Base-by-base conservation (phyloP, 2,113 vertebrate species). In the Arvicanthis niloticus region DNA sequence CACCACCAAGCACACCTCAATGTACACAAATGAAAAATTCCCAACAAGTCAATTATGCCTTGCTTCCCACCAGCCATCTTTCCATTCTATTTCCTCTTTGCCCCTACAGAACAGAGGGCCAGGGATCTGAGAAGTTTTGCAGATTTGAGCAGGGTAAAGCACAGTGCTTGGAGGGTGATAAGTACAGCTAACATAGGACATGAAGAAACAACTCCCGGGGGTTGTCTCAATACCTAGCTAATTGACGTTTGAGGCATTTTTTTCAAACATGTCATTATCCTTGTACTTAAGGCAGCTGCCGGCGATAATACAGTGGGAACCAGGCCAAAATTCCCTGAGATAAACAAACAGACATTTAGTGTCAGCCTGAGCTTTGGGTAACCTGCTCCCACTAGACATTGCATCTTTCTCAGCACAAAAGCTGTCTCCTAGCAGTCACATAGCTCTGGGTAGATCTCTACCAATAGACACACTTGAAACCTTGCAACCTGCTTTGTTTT, bases 221-320 rank as follows among this genome's bases (percentile, higher is more conserved):
- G 90, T 93, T 97, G 75, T 96, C 80, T 98, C 88, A 92, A 88
- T 97, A 67, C 88, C 34, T 51, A 53, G 37, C 56, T 97, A 96
- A 97, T 96, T 97, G 95, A 97, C 2, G 34, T 91, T 95, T 95
- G 91, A 96, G 77, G 90, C 85, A 95, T 96, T 97, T 97, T 97
- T 97, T 98, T 96, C 92, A 97, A 96, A 96, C 78, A 94, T 96
- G 95, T 96, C 81, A 96, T 98, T 96, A 97, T 91, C 88, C 85
- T 96, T 95, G 88, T 93, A 97, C 81, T 96, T 97, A 94, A 96
- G 89, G 88, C 62, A 85, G 93, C 95, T 5, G 26, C 92, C 21
- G 92, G 97, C 34, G 0, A 97, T 95, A 95, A 48, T 62, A 37
- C 96, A 65, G 95, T 75, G 81, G 95, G 92, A 98, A 93, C 42